A percentile compares a stretch with the other conserved stretches of the same genome.
phyloP scores from a whole-genome alignment of 2,888 invertebrate genomes.

The Lordiphosa andalusiaca region DNA sequence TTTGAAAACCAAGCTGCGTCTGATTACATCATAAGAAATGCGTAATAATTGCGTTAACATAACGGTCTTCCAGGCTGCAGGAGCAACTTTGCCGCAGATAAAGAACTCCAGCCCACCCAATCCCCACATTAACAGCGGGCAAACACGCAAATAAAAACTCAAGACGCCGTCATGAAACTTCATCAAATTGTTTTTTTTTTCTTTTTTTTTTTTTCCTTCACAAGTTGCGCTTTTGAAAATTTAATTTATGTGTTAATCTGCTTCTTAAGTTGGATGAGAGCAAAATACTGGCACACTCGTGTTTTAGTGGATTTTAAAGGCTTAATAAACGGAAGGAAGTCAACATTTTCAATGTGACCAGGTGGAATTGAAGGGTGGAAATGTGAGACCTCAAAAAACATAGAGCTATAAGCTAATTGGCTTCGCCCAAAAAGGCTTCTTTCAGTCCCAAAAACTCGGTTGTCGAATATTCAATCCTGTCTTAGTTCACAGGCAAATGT shows the following conservation, averaged over 20 bases:
- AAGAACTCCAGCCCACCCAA: neutral
- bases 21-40: constrained; percentile 76
- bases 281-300: constrained; percentile 1
- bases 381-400: too few relatives aligned
- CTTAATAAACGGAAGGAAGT: too few relatives aligned
- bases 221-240: constrained; percentile 36
- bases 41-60: constrained; percentile 74
- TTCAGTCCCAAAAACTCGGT: too few relatives aligned
- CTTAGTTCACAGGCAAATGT: too few relatives aligned
- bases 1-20: constrained; percentile 65
- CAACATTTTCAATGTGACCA: too few relatives aligned
- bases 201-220: constrained; percentile 13
- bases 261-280: constrained; percentile 6
- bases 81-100: constrained; percentile 11
- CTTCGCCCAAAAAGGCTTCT: too few relatives aligned
- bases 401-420: too few relatives aligned
- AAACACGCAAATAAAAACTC: constrained; percentile 21
- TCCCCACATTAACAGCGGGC: constrained; percentile 29
- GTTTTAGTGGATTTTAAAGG: neutral
- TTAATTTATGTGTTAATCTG: constrained; percentile 49
- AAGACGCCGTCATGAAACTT: constrained; percentile 40
- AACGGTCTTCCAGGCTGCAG: constrained; percentile 38
- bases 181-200: constrained; percentile 49
- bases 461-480: too few relatives aligned
- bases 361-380: too few relatives aligned